Evolutionary conservation across 2,113 vertebrate species (phyloP).

Genomic region (Apodemus sylvaticus): DNA sequence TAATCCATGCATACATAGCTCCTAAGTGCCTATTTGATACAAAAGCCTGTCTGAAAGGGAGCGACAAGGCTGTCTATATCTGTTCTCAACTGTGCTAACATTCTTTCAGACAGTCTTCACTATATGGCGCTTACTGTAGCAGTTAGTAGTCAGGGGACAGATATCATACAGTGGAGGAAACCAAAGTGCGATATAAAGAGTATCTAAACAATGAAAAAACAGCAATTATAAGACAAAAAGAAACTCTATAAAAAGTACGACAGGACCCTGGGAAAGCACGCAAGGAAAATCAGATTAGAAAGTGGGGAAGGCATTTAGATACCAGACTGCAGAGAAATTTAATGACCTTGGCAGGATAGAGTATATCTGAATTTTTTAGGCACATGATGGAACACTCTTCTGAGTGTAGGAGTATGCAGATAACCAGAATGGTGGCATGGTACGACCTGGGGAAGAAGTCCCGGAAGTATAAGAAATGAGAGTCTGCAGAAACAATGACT

Average conservation of each 20-base stretch:
- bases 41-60: background rate
- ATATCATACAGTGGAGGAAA: background rate
- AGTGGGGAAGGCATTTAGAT: background rate
- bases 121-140: background rate
- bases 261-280: background rate
- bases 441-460: rapidly evolving
- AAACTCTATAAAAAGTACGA: background rate
- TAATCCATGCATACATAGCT: background rate
- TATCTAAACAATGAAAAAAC: background rate
- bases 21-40: background rate
- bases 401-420: background rate
- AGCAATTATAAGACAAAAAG: background rate
- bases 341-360: background rate
- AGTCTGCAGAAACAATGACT: background rate
- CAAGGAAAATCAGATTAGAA: background rate
- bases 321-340: background rate
- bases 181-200: background rate
- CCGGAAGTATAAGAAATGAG: background rate
- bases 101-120: background rate
- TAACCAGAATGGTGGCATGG: background rate
- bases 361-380: background rate
- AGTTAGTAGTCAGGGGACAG: background rate
- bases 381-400: background rate
- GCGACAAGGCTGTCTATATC: background rate
- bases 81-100: background rate